Evolutionary conservation across 2,113 vertebrate species (phyloP).

Genomic region (Columba livia): DNA sequence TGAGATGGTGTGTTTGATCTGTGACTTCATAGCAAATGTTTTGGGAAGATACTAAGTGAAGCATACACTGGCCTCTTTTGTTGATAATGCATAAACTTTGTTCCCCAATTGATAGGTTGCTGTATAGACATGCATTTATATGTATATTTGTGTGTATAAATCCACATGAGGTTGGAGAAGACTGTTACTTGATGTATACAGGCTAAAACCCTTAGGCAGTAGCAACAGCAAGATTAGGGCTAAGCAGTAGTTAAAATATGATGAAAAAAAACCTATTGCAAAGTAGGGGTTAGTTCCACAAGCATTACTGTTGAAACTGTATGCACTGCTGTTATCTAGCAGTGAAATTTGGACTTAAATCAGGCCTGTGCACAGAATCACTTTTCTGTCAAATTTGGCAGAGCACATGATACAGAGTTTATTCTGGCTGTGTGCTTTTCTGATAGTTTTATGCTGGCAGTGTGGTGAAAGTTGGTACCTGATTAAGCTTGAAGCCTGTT

Average conservation of each 20-base stretch:
- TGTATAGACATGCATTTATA: accelerated
- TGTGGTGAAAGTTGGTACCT: background rate
- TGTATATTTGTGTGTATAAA: background rate
- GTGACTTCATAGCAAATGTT: background rate
- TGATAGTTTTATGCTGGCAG: background rate
- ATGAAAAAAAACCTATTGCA: background rate
- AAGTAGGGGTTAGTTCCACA: background rate
- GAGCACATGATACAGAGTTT: background rate
- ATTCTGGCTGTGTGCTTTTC: background rate
- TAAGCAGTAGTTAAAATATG: background rate
- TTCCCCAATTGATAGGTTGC: accelerated
- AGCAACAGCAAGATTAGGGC: background rate
- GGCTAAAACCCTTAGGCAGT: background rate
- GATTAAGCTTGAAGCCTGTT: conserved; percentile 3
- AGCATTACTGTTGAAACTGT: background rate
- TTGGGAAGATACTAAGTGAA: background rate
- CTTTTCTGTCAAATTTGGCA: conserved; percentile 13
- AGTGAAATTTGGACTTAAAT: background rate
- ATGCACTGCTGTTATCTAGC: background rate
- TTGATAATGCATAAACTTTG: background rate
- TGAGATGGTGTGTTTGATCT: background rate
- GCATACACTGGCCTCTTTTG: background rate
- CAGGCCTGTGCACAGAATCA: background rate
- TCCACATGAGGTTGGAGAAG: accelerated
- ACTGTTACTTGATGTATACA: background rate